Evolutionary conservation across 1,140 invertebrate genomes (phyloP).

Genomic region (Trichogramma pretiosum): DNA sequence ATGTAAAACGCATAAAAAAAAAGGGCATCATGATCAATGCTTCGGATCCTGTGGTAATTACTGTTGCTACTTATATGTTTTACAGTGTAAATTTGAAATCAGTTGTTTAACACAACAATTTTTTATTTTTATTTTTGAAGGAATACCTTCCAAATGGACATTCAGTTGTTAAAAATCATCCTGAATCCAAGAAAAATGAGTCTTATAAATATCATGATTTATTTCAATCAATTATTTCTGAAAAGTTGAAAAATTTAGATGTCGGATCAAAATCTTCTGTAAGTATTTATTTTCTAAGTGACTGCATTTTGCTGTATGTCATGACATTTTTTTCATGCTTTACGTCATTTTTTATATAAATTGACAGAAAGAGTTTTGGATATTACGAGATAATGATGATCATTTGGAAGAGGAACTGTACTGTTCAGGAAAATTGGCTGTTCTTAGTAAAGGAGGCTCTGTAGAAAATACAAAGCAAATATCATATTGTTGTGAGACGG

Average conservation of each 20-base stretch:
- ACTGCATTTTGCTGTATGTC: too few relatives aligned
- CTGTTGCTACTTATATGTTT: constrained; percentile 17
- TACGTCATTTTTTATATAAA: too few relatives aligned
- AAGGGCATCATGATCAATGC: constrained; percentile 68
- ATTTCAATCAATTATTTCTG: constrained; percentile 52
- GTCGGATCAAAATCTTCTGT: constrained; percentile 53
- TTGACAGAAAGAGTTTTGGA: constrained; percentile 59
- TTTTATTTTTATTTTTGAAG: constrained; percentile 41
- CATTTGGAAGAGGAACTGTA: constrained; percentile 79
- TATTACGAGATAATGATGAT: constrained; percentile 47
- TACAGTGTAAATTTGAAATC: not conserved
- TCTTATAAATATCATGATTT: constrained; percentile 19
- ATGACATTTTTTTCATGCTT: not conserved
- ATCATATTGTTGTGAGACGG: constrained; percentile 68
- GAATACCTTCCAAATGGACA: constrained; percentile 85
- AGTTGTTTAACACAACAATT: constrained; percentile 1
- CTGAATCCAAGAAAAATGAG: constrained; percentile 49
- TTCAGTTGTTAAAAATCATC: constrained; percentile 68
- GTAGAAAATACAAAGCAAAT: constrained; percentile 44
- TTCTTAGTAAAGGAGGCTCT: constrained; percentile 63
- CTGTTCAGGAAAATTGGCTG: constrained; percentile 71
- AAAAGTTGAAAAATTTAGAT: constrained; percentile 64
- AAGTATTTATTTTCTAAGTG: constrained; percentile 21
- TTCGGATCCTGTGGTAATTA: constrained; percentile 66
- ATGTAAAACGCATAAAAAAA: too few relatives aligned